A percentile compares a stretch with the other conserved stretches of the same genome.
phyloP scores from a whole-genome alignment of 2,888 invertebrate genomes.

The Pseudococcus longispinus region DNA sequence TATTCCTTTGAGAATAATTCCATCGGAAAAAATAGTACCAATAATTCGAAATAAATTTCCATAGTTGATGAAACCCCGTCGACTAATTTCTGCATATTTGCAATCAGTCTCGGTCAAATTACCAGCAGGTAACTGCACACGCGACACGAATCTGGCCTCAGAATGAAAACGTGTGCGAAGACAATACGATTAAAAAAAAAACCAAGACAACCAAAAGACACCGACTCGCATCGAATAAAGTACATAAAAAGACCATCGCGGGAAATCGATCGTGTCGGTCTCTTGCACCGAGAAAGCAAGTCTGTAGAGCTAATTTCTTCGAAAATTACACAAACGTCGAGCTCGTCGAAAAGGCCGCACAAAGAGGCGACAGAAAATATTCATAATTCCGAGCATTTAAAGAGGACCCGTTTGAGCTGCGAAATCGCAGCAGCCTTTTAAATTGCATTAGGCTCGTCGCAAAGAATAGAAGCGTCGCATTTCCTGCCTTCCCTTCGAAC shows the following conservation, averaged over 20 bases:
- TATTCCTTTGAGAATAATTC: no score
- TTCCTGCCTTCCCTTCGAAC: background rate
- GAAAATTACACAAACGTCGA: background rate
- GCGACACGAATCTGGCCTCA: background rate
- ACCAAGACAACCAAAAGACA: background rate
- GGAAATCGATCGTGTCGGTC: background rate
- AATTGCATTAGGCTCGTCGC: constrained; percentile 13
- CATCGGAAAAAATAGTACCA: no score
- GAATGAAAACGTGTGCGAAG: background rate
- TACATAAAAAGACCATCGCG: background rate
- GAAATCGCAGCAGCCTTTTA: constrained; percentile 23
- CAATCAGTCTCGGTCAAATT: background rate
- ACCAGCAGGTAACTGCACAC: constrained; percentile 24
- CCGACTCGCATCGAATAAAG: background rate
- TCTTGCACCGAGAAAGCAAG: background rate
- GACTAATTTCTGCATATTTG: background rate
- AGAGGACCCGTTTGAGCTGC: background rate
- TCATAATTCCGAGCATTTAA: background rate
- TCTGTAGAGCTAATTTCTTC: background rate
- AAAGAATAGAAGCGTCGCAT: constrained; percentile 21
- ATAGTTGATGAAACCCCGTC: background rate
- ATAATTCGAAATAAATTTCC: no score
- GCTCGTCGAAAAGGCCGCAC: background rate
- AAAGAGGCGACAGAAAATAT: background rate
- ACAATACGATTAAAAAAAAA: background rate